These are phyloP conservation scores for Cephus sareptanus DNA, from an alignment of 2,888 invertebrate genomes.

Conservation along the genomic window DNA sequence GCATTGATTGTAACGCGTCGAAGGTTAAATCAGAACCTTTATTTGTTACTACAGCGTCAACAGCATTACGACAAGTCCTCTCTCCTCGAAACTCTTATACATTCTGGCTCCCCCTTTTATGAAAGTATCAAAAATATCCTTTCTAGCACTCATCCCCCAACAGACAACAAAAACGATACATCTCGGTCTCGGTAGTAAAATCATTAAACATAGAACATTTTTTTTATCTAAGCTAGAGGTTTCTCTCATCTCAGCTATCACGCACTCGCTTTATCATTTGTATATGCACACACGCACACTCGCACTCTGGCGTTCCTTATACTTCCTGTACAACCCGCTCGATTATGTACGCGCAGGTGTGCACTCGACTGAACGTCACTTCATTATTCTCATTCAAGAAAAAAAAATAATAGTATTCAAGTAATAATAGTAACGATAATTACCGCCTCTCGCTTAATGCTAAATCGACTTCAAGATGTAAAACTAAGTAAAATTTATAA, in stretches of 20 bases:
- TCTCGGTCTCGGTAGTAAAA: constrained; percentile 53
- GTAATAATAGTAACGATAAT: constrained; percentile 33
- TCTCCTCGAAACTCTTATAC: constrained; percentile 53
- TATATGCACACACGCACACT: constrained; percentile 9
- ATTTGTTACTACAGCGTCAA: constrained; percentile 58
- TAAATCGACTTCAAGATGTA: constrained; percentile 57
- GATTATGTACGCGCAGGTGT: constrained; percentile 29
- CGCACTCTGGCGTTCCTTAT: background rate
- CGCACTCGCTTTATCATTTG: background rate
- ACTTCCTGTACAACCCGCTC: background rate
- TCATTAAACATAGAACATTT: constrained; percentile 52
- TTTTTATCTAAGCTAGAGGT: constrained; percentile 54
- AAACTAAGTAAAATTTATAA: constrained; percentile 63
- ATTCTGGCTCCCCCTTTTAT: constrained; percentile 63
- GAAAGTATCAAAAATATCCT: constrained; percentile 73
- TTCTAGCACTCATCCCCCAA: constrained; percentile 63
- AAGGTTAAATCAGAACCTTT: constrained; percentile 58
- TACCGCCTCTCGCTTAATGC: constrained; percentile 43
- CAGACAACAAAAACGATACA: constrained; percentile 60
- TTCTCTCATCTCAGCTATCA: constrained; percentile 27
- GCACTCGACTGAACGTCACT: constrained; percentile 43
- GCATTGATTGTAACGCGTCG: constrained; percentile 12
- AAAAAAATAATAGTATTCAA: constrained; percentile 18
- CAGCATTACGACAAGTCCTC: constrained; percentile 55
- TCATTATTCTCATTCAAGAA: constrained; percentile 30